A percentile compares a stretch with the other conserved stretches of the same genome.
These are phyloP conservation scores for Canis aureus DNA, from an alignment of 2,113 vertebrate species.

Conservation along the genomic window DNA sequence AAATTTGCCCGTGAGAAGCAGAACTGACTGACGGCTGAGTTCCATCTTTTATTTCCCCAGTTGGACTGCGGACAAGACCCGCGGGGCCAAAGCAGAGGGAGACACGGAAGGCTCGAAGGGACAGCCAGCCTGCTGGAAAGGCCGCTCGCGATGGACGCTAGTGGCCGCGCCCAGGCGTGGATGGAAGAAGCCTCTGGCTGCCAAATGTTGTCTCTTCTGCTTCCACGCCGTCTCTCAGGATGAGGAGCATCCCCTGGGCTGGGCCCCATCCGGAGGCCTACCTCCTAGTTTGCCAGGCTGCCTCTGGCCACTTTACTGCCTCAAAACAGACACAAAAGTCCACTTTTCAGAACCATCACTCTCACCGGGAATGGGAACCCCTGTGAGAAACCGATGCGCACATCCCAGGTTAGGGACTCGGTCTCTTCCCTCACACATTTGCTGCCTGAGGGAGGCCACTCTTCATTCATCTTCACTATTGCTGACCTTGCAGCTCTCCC, in stretches of 20 bases:
- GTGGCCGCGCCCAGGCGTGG: neutral
- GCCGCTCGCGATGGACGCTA: neutral
- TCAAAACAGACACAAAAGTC: neutral
- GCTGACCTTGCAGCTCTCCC: neutral
- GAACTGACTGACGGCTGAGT: constrained; percentile 9
- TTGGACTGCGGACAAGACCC: neutral
- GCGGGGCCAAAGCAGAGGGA: neutral
- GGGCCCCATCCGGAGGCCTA: neutral
- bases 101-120: neutral
- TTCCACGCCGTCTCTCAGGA: neutral
- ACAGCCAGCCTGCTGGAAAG: neutral
- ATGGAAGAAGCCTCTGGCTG: neutral
- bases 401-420: neutral
- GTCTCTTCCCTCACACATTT: neutral
- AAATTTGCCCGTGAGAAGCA: neutral
- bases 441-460: neutral
- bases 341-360: neutral
- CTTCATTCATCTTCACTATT: neutral
- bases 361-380: neutral
- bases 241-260: neutral
- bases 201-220: neutral
- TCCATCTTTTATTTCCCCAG: neutral
- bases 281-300: neutral
- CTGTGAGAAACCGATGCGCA: neutral
- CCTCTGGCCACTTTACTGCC: neutral